A percentile compares a stretch with the other conserved stretches of the same genome.
Conservation (phyloP, 2,113 vertebrate species). For the Elachura formosa region DNA sequence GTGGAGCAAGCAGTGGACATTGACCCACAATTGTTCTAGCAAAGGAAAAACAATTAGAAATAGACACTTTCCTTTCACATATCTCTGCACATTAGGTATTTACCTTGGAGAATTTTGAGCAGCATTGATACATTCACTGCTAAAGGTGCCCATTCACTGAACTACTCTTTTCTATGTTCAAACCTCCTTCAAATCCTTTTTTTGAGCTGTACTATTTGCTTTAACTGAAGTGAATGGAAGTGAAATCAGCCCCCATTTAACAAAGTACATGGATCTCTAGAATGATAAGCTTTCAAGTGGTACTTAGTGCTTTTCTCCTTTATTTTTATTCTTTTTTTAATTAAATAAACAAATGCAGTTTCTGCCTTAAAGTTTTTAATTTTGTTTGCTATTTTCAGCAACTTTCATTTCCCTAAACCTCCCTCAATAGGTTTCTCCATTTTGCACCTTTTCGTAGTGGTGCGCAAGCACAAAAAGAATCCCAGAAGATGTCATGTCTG, state of each 20-base stretch:
- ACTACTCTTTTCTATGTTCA: not conserved
- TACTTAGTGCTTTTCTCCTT: not conserved
- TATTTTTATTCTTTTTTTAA: not conserved
- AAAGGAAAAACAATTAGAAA: not conserved
- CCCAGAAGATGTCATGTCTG: not conserved
- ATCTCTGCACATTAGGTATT: not conserved
- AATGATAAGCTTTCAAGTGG: not conserved
- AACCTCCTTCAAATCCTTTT: not conserved
- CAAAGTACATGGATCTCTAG: not conserved
- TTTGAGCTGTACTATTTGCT: not conserved
- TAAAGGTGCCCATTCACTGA: not conserved
- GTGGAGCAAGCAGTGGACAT: not conserved
- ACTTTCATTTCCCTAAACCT: not conserved
- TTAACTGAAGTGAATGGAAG: not conserved
- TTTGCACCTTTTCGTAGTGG: not conserved
- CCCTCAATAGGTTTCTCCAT: not conserved
- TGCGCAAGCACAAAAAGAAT: not conserved
- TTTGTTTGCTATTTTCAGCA: not conserved
- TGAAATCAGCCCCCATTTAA: not conserved
- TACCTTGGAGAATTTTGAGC: not conserved
- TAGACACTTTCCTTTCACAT: not conserved
- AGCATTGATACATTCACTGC: not conserved
- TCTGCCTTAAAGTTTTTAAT: not conserved
- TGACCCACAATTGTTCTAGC: not conserved
- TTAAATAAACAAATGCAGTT: not conserved